phyloP scores from a whole-genome alignment of 1,140 invertebrate species.

The Brachionus plicatilis region DNA sequence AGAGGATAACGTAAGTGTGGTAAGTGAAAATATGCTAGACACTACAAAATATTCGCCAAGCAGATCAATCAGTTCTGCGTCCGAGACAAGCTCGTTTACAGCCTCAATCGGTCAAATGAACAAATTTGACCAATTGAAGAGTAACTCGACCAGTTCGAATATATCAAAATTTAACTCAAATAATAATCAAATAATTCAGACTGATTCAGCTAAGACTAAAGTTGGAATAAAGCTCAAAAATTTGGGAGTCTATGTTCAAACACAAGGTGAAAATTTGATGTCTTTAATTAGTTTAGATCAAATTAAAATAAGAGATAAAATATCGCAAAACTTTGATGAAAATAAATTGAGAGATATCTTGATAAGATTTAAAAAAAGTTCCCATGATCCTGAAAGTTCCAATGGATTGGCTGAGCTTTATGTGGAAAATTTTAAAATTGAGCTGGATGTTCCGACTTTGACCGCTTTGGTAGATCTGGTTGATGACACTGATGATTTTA shows the following conservation, averaged over 20 bases:
- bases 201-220: background rate
- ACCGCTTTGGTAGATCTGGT: background rate
- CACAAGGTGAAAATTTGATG: background rate
- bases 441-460: background rate
- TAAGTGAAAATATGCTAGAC: background rate
- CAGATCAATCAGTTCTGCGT: background rate
- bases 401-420: background rate
- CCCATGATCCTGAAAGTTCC: background rate
- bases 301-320: background rate
- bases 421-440: background rate
- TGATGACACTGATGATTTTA: slow-evolving; percentile 30
- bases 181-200: background rate
- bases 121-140: background rate
- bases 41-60: background rate
- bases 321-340: background rate
- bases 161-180: background rate
- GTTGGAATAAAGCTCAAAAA: background rate
- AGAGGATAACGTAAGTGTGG: background rate
- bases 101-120: background rate
- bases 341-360: background rate
- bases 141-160: background rate
- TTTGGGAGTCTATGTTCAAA: background rate
- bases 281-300: background rate
- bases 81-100: background rate
- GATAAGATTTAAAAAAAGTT: background rate